Evolutionary conservation across 2,113 vertebrate genomes (phyloP).

Genomic region (Acinonyx jubatus): DNA sequence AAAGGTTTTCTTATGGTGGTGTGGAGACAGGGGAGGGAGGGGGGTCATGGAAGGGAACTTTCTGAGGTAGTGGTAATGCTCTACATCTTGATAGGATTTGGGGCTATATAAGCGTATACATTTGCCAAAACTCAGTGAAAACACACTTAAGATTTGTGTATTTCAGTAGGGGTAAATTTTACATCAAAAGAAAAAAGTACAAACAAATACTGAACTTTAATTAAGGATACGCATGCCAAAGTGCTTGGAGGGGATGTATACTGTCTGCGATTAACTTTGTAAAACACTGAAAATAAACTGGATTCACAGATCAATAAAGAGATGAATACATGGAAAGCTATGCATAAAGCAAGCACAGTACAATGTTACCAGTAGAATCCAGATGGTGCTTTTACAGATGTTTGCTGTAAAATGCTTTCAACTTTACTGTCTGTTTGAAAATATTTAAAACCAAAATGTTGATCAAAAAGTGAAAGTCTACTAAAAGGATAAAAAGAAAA

Average conservation of each 20-base stretch:
- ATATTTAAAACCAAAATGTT: not conserved
- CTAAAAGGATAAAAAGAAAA: not conserved
- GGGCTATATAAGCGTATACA: not conserved
- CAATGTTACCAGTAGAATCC: not conserved
- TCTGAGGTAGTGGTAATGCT: not conserved
- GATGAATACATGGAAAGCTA: not conserved
- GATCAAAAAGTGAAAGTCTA: not conserved
- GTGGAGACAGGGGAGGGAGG: no score
- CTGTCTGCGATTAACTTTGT: not conserved
- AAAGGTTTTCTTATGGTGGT: not conserved
- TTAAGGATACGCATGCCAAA: not conserved
- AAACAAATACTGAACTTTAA: not conserved
- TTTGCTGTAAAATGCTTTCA: not conserved
- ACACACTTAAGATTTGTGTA: not conserved
- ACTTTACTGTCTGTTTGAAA: not conserved
- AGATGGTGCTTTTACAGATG: not conserved
- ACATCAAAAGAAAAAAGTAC: not conserved
- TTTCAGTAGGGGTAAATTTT: slow-evolving; percentile 9
- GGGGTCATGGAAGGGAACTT: not conserved
- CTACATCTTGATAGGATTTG: not conserved
- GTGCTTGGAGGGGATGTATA: not conserved
- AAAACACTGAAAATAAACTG: not conserved
- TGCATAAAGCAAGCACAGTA: not conserved
- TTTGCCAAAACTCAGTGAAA: not conserved
- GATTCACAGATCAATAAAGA: not conserved